A percentile compares a stretch with the other conserved stretches of the same genome.
phyloP scores from a whole-genome alignment of 2,113 vertebrate genomes.

The Gulo gulo region DNA sequence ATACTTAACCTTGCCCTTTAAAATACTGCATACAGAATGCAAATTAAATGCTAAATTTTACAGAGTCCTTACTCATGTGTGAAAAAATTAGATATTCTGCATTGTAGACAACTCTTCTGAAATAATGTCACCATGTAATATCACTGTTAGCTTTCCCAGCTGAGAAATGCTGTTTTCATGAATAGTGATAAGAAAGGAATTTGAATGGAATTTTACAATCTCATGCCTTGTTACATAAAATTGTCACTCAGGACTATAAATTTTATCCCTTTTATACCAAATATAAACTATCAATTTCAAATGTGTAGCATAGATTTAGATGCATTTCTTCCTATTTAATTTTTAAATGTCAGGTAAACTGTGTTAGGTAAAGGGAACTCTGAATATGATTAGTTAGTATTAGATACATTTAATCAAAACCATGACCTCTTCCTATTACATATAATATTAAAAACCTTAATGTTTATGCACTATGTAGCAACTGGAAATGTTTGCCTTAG shows the following conservation, averaged over 20 bases:
- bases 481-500: conserved; percentile 40
- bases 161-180: conserved; percentile 79
- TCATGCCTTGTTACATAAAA: conserved; percentile 77
- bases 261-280: conserved; percentile 70
- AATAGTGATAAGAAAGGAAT: conserved; percentile 78
- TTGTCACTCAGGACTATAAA: conserved; percentile 73
- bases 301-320: conserved; percentile 51
- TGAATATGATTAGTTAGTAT: conserved; percentile 42
- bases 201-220: conserved; percentile 79
- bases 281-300: conserved; percentile 71
- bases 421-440: conserved; percentile 32
- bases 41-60: conserved; percentile 77
- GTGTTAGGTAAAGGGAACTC: conserved; percentile 41
- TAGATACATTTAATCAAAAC: conserved; percentile 55
- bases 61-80: conserved; percentile 76
- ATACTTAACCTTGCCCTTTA: conserved; percentile 69
- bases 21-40: conserved; percentile 62
- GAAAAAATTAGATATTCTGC: conserved; percentile 79
- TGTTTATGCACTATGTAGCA: not conserved
- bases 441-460: conserved; percentile 52
- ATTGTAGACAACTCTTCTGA: conserved; percentile 75
- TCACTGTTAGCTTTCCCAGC: conserved; percentile 74
- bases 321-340: conserved; percentile 61
- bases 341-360: conserved; percentile 67
- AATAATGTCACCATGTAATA: conserved; percentile 79